Conservation (phyloP, 2,113 vertebrate species). For the Corythaeola cristata region DNA sequence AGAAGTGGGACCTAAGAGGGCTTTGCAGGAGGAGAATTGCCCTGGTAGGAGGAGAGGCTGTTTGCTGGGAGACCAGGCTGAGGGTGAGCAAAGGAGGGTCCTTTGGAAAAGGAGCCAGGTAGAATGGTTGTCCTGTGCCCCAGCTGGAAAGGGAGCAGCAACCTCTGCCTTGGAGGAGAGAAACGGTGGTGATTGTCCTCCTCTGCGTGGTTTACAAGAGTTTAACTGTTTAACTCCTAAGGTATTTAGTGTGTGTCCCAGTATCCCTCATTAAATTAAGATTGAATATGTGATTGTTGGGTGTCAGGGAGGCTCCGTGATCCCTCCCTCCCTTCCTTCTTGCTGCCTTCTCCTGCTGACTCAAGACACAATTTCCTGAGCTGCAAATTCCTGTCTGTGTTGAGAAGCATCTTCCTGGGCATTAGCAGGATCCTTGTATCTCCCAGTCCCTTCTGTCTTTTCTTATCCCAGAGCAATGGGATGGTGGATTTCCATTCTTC, state of each 20-base stretch:
- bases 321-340: background rate
- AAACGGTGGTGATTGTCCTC: background rate
- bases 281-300: background rate
- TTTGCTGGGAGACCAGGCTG: background rate
- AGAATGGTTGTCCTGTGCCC: background rate
- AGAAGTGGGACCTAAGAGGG: background rate
- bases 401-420: background rate
- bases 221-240: background rate
- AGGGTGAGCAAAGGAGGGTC: background rate
- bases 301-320: background rate
- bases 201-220: background rate
- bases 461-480: background rate
- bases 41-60: background rate
- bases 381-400: background rate
- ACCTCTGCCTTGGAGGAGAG: background rate
- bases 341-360: accelerated
- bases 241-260: background rate
- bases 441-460: background rate
- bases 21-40: background rate
- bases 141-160: background rate
- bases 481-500: background rate
- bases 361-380: background rate
- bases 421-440: background rate
- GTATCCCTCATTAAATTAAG: background rate
- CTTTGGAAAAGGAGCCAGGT: background rate